phyloP scores from a whole-genome alignment of 2,113 vertebrate species.

The Nanger granti region DNA sequence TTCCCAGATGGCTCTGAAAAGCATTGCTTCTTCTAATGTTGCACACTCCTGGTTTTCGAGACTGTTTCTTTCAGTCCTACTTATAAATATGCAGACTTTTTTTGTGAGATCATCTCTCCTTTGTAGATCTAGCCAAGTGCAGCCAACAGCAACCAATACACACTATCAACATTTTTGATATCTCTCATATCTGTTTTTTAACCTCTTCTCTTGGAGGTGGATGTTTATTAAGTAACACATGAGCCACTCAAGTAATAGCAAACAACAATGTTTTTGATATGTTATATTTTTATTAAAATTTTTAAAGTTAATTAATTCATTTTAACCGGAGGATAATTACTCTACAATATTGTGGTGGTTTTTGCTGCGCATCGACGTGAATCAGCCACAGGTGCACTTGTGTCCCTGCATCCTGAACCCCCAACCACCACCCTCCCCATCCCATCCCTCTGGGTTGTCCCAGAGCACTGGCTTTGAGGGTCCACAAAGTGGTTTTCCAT shows the following conservation, averaged over 20 bases:
- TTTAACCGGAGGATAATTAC: background rate
- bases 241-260: background rate
- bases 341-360: background rate
- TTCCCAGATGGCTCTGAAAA: background rate
- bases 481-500: background rate
- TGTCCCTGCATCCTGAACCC: background rate
- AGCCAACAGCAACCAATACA: background rate
- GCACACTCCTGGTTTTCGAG: background rate
- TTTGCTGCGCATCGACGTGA: rapidly evolving
- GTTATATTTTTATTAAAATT: background rate
- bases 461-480: background rate
- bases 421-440: background rate
- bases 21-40: background rate
- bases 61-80: background rate
- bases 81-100: background rate
- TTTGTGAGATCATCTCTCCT: background rate
- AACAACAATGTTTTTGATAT: background rate
- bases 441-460: background rate
- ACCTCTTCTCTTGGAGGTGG: background rate
- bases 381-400: background rate
- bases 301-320: background rate
- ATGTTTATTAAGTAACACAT: background rate
- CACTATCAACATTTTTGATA: background rate
- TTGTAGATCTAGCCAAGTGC: background rate
- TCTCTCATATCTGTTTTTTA: background rate